Percentiles rank a stretch among this genome's conserved stretches.
These are phyloP conservation scores for Helicoverpa zea DNA, from an alignment of 1,140 invertebrate genomes.

Conservation along the genomic window DNA sequence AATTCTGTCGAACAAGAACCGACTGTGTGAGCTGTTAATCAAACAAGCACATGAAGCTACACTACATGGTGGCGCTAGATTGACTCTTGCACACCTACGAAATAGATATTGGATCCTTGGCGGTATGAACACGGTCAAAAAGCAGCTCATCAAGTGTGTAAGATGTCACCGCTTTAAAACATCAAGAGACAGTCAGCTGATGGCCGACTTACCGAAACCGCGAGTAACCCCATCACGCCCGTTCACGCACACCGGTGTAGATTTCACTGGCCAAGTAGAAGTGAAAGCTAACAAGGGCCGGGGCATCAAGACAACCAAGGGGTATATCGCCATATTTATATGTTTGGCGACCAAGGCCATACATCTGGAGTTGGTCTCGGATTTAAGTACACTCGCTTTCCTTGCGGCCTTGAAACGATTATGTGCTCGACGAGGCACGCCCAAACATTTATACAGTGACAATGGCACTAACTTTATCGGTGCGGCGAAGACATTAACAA, in stretches of 20 bases:
- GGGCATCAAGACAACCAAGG: slow-evolving; percentile 49
- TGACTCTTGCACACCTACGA: slow-evolving; percentile 55
- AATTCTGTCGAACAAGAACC: neutral
- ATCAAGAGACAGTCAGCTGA: slow-evolving; percentile 51
- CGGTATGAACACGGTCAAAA: slow-evolving; percentile 51
- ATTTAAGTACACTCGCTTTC: slow-evolving; percentile 63
- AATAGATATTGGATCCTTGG: slow-evolving; percentile 65
- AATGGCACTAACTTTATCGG: slow-evolving; percentile 73
- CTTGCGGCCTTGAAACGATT: slow-evolving; percentile 60
- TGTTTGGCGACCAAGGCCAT: slow-evolving; percentile 67
- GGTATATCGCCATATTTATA: slow-evolving; percentile 66
- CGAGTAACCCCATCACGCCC: slow-evolving; percentile 47
- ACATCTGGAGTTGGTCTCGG: slow-evolving; percentile 63
- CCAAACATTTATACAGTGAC: slow-evolving; percentile 60
- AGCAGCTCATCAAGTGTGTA: slow-evolving; percentile 47
- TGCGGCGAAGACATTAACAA: slow-evolving; percentile 56
- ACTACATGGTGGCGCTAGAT: slow-evolving; percentile 64
- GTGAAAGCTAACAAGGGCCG: slow-evolving; percentile 53
- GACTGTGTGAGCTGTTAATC: neutral
- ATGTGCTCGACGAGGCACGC: slow-evolving; percentile 57
- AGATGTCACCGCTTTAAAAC: slow-evolving; percentile 51
- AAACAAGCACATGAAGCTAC: slow-evolving; percentile 3
- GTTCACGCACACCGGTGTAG: slow-evolving; percentile 54
- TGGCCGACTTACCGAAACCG: slow-evolving; percentile 49
- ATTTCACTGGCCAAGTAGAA: slow-evolving; percentile 52